These are phyloP conservation scores for Australoheros facetus DNA, from an alignment of 2,797 vertebrate genomes.

Conservation along the genomic window DNA sequence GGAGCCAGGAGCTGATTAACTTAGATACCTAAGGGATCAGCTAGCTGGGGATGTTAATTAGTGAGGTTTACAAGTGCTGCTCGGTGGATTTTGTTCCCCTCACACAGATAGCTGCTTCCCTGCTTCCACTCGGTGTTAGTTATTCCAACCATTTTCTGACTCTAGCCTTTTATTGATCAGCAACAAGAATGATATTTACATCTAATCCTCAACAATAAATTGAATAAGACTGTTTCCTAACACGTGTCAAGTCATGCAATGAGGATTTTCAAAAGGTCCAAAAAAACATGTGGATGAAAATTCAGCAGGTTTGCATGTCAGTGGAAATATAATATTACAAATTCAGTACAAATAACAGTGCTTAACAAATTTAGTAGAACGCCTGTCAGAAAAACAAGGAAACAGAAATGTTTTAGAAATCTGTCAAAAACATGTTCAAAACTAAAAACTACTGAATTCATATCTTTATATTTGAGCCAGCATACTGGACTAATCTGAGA, in stretches of 20 bases:
- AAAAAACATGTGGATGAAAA: background rate
- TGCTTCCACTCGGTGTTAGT: constrained; percentile 12
- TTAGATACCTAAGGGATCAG: background rate
- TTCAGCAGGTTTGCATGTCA: background rate
- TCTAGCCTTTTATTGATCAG: background rate
- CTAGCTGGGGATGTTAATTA: background rate
- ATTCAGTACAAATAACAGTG: background rate
- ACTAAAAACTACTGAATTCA: no score
- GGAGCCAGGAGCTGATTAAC: background rate
- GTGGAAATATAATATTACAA: background rate
- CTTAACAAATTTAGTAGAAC: background rate
- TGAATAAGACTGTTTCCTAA: background rate
- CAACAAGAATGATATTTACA: constrained; percentile 10
- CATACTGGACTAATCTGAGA: no score
- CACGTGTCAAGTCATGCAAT: background rate
- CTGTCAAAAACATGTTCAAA: background rate
- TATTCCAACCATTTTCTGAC: constrained; percentile 14
- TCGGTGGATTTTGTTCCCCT: background rate
- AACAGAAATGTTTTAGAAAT: background rate
- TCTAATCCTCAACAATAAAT: background rate
- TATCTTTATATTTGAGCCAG: background rate
- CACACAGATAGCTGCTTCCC: background rate
- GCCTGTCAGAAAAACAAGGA: background rate
- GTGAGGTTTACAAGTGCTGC: background rate
- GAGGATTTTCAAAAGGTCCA: background rate